phyloP scores from a whole-genome alignment of 2,888 invertebrate species.

The Dysmachus trigonus region DNA sequence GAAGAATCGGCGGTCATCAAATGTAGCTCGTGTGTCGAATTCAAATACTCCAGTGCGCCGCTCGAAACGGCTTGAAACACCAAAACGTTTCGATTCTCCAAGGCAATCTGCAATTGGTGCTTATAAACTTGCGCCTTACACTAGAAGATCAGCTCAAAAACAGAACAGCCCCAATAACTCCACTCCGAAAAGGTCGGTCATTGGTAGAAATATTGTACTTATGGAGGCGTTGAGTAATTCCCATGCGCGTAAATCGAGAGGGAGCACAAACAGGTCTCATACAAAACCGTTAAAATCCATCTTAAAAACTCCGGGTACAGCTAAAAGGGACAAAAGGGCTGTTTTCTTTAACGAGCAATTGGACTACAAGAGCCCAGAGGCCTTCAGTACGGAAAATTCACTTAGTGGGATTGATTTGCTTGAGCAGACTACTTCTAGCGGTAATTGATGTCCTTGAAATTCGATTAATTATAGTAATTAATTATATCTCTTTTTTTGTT shows the following conservation, averaged over 20 bases:
- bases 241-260: background rate
- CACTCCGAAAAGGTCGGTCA: background rate
- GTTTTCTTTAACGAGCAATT: slow-evolving; percentile 59
- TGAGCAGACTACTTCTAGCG: background rate
- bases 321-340: slow-evolving; percentile 51
- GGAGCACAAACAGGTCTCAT: background rate
- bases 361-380: slow-evolving; percentile 52
- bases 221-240: background rate
- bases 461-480: background rate
- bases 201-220: background rate
- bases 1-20: background rate
- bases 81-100: background rate
- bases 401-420: background rate
- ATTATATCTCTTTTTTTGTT: background rate
- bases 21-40: background rate
- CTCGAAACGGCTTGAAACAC: background rate
- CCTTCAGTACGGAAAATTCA: background rate
- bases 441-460: background rate
- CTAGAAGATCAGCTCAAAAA: background rate
- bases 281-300: slow-evolving; percentile 54
- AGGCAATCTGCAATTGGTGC: background rate
- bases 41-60: background rate
- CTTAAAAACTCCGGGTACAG: slow-evolving; percentile 59
- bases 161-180: background rate
- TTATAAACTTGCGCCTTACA: background rate